These are phyloP conservation scores for Dolichoris vasculosae DNA, from an alignment of 1,140 invertebrate species.

Conservation along the genomic window DNA sequence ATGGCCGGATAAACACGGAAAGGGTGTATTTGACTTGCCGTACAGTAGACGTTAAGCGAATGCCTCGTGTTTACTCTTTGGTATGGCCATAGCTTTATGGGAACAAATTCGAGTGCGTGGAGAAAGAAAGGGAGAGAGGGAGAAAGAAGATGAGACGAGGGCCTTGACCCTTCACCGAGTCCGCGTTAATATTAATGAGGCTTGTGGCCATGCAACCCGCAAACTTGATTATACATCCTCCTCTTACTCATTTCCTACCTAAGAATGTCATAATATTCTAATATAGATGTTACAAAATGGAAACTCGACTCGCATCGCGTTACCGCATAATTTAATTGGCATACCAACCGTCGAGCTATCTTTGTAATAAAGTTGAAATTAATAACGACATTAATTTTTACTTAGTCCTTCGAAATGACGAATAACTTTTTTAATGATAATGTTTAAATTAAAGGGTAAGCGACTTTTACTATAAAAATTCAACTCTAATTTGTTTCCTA, in stretches of 20 bases:
- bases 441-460: neutral
- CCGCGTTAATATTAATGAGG: neutral
- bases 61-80: neutral
- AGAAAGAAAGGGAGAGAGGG: neutral
- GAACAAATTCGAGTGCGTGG: too few species aligned
- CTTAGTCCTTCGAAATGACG: neutral
- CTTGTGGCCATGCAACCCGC: neutral
- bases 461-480: too few species aligned
- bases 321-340: neutral
- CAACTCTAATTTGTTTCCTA: neutral
- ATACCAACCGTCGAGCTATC: neutral
- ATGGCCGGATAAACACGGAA: conserved; percentile 12
- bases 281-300: neutral
- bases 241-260: neutral
- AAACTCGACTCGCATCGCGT: neutral
- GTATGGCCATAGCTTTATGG: neutral
- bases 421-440: neutral
- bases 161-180: neutral
- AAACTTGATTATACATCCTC: neutral
- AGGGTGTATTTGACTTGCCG: conserved; percentile 17
- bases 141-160: neutral
- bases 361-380: neutral
- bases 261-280: neutral
- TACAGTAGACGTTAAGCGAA: neutral
- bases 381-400: neutral